Evolutionary conservation across 2,113 vertebrate species (phyloP), one percentile per base, ranked within the genome.

Genomic region (Rattus norvegicus): DNA sequence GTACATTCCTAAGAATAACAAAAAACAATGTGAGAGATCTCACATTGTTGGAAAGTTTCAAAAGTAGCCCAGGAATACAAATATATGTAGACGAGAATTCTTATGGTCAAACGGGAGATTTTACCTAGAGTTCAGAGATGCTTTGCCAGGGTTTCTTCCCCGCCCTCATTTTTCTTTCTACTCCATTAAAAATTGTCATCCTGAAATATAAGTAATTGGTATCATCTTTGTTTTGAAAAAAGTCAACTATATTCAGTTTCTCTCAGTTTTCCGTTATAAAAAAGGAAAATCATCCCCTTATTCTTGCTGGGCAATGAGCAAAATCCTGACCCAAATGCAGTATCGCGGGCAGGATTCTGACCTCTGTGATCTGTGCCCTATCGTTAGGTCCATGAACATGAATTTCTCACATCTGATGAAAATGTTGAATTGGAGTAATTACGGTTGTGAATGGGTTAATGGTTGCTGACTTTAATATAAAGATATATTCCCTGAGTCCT

Each of bases 1-100:
- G 99, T n/a, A 99, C 98, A 97, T 99, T 99, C 97, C 99, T 99
- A 93, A 19, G 96, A 76, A 95, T 90, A 95, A 91, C 2, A 95
- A 91, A 80, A 97, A 85, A 95, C 39, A 96, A 36, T 33, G 63
- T 24, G 49, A 87, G 30, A 17, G 43, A 24, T 73, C 43, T 49
- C 30, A 4, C n/a, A 81, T 17, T 49, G n/a, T 67, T 83, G 39
- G 73, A 91, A 69, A 30, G 26, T 69, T 75, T 76, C 24, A 52
- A 88, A 94, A 91, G 24, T n/a, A 88, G 5, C 19, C 26, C 39
- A 61, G 67, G 54, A 87, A 49, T 69, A 39, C 0, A 7, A 65
- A 65, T 28, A 12, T 5, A 22, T 67, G 12, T 73, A 73, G 83
- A 36, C 83, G 13, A 88, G 24, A 77, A 77, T 79, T 76, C 61